Conservation (phyloP, 2,888 invertebrate genomes). For the Eugnorisma glareosa region DNA sequence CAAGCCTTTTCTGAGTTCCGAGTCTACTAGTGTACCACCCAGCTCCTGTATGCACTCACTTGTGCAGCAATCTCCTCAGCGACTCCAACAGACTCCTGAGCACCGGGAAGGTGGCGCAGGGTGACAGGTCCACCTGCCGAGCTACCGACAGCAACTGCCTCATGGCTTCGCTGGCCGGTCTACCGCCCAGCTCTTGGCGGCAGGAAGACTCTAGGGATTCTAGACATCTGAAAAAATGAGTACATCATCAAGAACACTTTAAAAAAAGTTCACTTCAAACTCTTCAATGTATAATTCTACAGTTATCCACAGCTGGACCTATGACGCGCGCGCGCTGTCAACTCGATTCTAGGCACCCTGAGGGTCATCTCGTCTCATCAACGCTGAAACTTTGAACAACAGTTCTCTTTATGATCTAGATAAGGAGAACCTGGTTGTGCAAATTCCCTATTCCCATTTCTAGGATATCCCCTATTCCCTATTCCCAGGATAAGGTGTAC, state of each 20-base stretch:
- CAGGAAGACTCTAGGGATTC: slow-evolving; percentile 83
- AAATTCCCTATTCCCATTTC: too few relatives aligned
- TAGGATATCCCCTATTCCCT: too few relatives aligned
- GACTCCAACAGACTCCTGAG: slow-evolving; percentile 80
- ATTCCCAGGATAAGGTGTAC: too few relatives aligned
- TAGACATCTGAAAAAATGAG: slow-evolving; percentile 76
- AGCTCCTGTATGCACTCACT: slow-evolving; percentile 68
- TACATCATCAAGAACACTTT: background rate
- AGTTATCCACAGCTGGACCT: too few relatives aligned
- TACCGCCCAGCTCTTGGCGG: slow-evolving; percentile 78
- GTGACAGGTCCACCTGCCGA: slow-evolving; percentile 92
- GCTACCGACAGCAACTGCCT: slow-evolving; percentile 93
- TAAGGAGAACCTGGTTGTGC: background rate
- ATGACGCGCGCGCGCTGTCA: background rate
- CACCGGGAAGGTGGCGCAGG: slow-evolving; percentile 82
- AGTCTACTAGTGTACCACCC: too few relatives aligned
- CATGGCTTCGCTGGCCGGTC: slow-evolving; percentile 92
- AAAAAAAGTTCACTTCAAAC: background rate
- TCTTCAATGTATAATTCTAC: background rate
- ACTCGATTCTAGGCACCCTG: background rate
- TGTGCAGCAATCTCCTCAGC: slow-evolving; percentile 79
- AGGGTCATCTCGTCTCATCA: too few relatives aligned
- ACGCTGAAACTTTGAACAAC: background rate
- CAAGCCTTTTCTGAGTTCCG: too few relatives aligned
- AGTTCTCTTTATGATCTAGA: background rate